Evolutionary conservation across 2,888 invertebrate species (phyloP).

Genomic region (Artemia sp.): DNA sequence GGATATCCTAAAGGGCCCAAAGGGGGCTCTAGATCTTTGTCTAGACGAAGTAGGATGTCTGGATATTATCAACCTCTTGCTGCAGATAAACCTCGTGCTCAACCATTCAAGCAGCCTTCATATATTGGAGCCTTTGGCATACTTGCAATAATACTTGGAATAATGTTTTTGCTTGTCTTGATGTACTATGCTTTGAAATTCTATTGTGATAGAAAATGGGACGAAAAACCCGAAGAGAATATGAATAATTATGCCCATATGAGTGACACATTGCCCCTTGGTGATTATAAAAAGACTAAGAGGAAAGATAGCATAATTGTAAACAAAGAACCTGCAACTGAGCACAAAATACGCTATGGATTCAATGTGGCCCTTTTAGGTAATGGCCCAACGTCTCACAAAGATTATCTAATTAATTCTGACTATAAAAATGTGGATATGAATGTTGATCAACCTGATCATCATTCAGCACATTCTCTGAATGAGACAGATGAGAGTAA

Average conservation of each 20-base stretch:
- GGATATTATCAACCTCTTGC: background rate
- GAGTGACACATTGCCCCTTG: slow-evolving; percentile 11
- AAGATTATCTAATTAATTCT: background rate
- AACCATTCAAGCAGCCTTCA: background rate
- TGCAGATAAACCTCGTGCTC: slow-evolving; percentile 13
- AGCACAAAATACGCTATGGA: slow-evolving; percentile 9
- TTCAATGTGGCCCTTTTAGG: background rate
- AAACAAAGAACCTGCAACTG: background rate
- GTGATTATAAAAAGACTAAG: slow-evolving; percentile 9
- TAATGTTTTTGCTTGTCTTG: slow-evolving; percentile 32
- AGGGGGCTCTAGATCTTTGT: background rate
- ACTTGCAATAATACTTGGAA: slow-evolving; percentile 37
- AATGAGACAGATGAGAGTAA: background rate
- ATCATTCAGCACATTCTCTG: background rate
- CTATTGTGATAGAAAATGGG: background rate
- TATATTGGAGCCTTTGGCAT: slow-evolving; percentile 42
- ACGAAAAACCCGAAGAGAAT: slow-evolving; percentile 16
- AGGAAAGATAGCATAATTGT: slow-evolving; percentile 8
- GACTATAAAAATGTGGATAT: background rate
- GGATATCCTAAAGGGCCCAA: background rate
- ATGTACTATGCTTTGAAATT: slow-evolving; percentile 14
- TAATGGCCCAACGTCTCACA: background rate
- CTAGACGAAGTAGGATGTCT: slow-evolving; percentile 1
- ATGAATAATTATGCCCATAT: background rate
- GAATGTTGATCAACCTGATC: slow-evolving; percentile 1